Base-by-base conservation (phyloP, 2,888 invertebrate genomes). In the Drosophila quinaria region DNA sequence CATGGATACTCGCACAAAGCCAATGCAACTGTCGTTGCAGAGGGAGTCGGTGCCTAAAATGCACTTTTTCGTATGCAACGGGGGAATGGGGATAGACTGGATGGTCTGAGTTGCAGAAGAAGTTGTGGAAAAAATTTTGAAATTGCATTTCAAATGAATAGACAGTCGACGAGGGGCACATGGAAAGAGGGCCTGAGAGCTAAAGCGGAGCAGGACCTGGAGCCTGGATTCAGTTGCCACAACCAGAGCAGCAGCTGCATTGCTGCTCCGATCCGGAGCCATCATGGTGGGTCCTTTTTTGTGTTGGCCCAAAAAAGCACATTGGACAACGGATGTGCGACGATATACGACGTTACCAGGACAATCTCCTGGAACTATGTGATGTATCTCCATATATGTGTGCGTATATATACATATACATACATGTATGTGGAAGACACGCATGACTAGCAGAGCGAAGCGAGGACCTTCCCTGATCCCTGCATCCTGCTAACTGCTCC, bases 81-180 rank as follows among this genome's bases (percentile, higher is more conserved):
- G 31, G 42, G 25, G 22, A 35, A n/a, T 3, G 10, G 29, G 22
- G 17, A 11, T 41, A 62, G 55, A 71, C 60, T 41, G 68, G n/a
- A 11, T 44, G 46, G 80, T 74, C 63, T 68, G 76, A 65, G 70
- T 63, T 79, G 77, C 63, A 75, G 80, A 68, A 80, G 85, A 66
- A 86, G 75, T 78, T 86, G 83, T 71, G 65, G 54, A 85, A 87
- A 87, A 88, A 87, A 77, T 71, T 83, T 84, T 81, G 80, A 84
- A 87, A 90, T 87, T 87, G 90, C 89, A 88, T 90, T 90, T 90
- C 87, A 87, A 89, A 90, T 89, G 87, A 78, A 87, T 78, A 84
- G 89, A 74, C 62, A 74, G 60, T 8, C 19, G 55, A 11, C 9
- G 72, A 62, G 33, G 42, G 59, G 56, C 37, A 62, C 15, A 60